Conservation (phyloP, 1,140 invertebrate species). For the Bombus cullumanus region DNA sequence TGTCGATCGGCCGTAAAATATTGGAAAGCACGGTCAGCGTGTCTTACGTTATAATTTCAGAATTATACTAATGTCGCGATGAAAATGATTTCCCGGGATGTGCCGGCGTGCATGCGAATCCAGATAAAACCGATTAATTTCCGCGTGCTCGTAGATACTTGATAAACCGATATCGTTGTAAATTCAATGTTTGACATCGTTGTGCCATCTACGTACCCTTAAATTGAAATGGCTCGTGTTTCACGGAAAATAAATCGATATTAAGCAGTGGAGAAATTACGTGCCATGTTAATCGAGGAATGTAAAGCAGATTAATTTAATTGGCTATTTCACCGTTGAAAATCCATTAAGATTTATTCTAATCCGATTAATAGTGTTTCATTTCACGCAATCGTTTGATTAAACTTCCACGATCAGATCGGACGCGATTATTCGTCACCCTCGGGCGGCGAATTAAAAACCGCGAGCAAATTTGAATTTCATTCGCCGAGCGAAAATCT, state of each 20-base stretch:
- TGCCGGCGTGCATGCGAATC: background rate
- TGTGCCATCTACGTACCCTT: background rate
- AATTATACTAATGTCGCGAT: background rate
- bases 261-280: conserved; percentile 36
- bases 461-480: conserved; percentile 19
- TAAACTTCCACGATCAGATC: conserved; percentile 20
- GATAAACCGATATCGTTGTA: conserved; percentile 38
- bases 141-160: conserved; percentile 19
- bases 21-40: background rate
- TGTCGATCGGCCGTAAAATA: background rate
- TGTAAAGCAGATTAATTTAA: conserved; percentile 46
- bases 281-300: conserved; percentile 37
- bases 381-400: conserved; percentile 37
- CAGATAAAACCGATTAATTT: conserved; percentile 39
- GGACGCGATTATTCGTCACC: background rate
- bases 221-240: conserved; percentile 12
- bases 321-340: conserved; percentile 31
- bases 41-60: background rate
- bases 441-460: background rate
- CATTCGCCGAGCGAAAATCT: background rate
- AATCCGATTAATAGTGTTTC: conserved; percentile 50
- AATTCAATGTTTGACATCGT: conserved; percentile 29
- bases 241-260: conserved; percentile 7
- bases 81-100: conserved; percentile 4
- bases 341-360: conserved; percentile 48